These are phyloP conservation scores for human (Homo sapiens) DNA, from an alignment of 2,113 vertebrate species.

Conservation along the genomic window DNA sequence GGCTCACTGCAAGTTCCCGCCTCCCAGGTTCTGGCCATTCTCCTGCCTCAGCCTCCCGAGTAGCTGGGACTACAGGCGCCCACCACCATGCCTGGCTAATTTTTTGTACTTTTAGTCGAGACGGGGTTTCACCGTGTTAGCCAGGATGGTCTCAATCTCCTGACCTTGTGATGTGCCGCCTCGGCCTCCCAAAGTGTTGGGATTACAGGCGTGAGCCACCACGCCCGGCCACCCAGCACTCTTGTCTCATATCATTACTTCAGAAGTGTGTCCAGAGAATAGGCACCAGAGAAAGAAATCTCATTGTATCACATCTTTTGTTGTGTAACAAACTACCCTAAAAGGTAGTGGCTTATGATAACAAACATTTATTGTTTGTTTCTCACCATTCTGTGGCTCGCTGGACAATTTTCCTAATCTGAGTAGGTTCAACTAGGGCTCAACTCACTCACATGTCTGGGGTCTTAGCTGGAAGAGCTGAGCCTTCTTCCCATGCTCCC, in stretches of 20 bases:
- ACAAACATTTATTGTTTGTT: not conserved
- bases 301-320: not conserved
- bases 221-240: not conserved
- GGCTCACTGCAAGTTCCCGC: too few species aligned
- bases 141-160: too few species aligned
- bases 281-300: not conserved
- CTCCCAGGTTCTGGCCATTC: too few species aligned
- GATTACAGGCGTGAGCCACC: too few species aligned
- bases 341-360: not conserved
- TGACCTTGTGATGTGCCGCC: too few species aligned
- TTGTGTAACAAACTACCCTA: not conserved
- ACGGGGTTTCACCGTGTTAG: too few species aligned
- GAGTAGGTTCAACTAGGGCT: not conserved
- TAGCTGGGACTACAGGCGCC: too few species aligned
- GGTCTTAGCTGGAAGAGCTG: not conserved
- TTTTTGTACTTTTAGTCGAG: too few species aligned
- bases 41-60: too few species aligned
- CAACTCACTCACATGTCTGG: not conserved
- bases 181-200: too few species aligned
- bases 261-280: not conserved
- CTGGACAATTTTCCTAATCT: not conserved
- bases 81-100: too few species aligned
- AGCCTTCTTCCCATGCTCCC: not conserved
- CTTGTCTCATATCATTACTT: not conserved
- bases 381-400: not conserved